phyloP scores from a whole-genome alignment of 2,888 invertebrate species.

The Yponomeuta sedellus region DNA sequence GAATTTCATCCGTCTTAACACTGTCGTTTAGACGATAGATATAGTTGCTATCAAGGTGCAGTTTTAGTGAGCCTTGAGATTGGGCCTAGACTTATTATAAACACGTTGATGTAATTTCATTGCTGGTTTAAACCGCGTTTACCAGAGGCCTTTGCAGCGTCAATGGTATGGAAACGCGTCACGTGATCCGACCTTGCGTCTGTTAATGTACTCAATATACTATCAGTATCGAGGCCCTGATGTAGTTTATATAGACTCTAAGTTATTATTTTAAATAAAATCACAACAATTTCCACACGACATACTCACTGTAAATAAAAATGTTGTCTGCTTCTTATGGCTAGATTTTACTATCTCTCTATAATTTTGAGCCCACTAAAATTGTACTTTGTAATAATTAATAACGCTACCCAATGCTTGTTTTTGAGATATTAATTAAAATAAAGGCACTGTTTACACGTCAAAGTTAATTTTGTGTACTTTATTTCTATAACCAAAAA shows the following conservation, averaged over 20 bases:
- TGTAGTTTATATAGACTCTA: too few species aligned
- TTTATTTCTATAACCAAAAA: background rate
- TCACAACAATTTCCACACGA: too few species aligned
- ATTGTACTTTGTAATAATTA: background rate
- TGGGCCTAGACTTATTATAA: background rate
- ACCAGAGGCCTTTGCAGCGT: too few species aligned
- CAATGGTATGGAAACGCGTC: too few species aligned
- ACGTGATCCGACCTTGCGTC: too few species aligned
- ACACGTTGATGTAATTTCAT: too few species aligned
- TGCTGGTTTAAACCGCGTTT: too few species aligned
- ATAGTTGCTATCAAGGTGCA: background rate
- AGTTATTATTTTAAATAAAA: too few species aligned
- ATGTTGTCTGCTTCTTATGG: background rate
- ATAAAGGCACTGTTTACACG: conserved; percentile 21
- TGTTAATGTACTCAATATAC: too few species aligned
- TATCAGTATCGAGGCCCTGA: too few species aligned
- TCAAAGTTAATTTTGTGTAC: background rate
- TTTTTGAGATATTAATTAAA: conserved; percentile 14
- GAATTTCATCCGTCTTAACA: background rate
- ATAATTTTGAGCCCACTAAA: background rate
- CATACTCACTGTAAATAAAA: background rate
- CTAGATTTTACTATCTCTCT: too few species aligned
- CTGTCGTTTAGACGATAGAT: background rate
- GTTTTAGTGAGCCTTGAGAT: background rate
- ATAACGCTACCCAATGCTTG: background rate